Evolutionary conservation across 1,140 invertebrate genomes (phyloP), one percentile per base, ranked within the genome.

Genomic region (Philopotamus ludificatus): DNA sequence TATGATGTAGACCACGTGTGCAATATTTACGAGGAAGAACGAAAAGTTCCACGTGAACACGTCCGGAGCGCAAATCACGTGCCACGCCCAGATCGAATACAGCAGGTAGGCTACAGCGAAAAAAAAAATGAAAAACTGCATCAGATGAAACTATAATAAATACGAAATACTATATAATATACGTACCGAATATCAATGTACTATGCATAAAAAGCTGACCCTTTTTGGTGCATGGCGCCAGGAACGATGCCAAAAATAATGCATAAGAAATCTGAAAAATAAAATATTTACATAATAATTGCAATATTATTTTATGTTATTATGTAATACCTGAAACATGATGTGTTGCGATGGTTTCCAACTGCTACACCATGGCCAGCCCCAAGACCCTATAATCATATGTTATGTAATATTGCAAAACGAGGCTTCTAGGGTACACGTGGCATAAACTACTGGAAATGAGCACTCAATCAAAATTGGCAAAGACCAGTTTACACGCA

Each of bases 31-130:
- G n/a, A 94, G 75, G 66, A 92, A 85, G 73, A 94, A 93, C 28
- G 85, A 85, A 70, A 94, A 92, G 73, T 93, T 94, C 92, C 92
- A 95, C 0, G 89, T 90, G 76, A 94, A 94, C 10, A 93, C 87
- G 74, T 93, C 91, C 0, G 92, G 91, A 1, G 92, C 90, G 73
- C 92, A 95, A 39, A 94, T 89, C 1, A 94, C 85, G 67, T 91
- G 90, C 92, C 92, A 94, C 8, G 92, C 88, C 93, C 93, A 95
- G 23, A 90, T 86, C 2, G 89, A 91, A 70, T 92, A 85, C 67
- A 94, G 75, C 77, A 94, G 83, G 72, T 92, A 91, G 34, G 88
- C 92, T 93, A 34, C 47, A 65, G 58, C 42, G 47, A 47, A 16
- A 42, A 57, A 54, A 2, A 25, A 4, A 53, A 53, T 53, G 7